A percentile compares a stretch with the other conserved stretches of the same genome.
These are phyloP conservation scores for Phenacoccus solenopsis DNA, from an alignment of 1,140 invertebrate species.

Conservation along the genomic window DNA sequence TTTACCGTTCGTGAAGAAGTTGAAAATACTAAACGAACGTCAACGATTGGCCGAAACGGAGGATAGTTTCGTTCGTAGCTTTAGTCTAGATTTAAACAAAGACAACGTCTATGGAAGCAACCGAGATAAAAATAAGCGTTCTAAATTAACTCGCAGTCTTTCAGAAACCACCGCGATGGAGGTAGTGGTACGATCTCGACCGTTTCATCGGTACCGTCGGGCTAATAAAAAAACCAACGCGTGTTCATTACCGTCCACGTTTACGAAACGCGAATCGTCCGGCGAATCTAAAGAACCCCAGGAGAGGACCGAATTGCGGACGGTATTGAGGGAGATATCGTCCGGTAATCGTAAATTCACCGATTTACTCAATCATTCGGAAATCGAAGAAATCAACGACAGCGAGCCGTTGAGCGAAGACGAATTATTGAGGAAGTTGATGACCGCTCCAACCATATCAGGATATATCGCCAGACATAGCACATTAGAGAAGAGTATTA, in stretches of 20 bases:
- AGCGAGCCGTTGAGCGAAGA: not conserved
- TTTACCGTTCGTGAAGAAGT: conserved; percentile 73
- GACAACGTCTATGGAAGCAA: conserved; percentile 23
- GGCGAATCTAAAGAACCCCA: conserved; percentile 71
- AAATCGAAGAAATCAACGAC: conserved; percentile 22
- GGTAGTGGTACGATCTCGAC: conserved; percentile 23
- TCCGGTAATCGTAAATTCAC: conserved; percentile 20
- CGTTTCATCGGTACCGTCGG: not conserved
- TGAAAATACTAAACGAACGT: conserved; percentile 75
- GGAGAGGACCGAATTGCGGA: conserved; percentile 66
- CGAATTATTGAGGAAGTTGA: conserved; percentile 46
- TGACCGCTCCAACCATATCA: conserved; percentile 66
- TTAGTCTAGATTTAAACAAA: conserved; percentile 62
- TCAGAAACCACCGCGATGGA: conserved; percentile 43
- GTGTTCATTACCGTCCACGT: not conserved
- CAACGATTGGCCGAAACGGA: conserved; percentile 72
- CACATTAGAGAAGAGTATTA: conserved; percentile 76
- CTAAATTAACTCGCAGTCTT: conserved; percentile 42
- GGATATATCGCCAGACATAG: conserved; percentile 75
- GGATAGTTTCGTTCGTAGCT: conserved; percentile 55
- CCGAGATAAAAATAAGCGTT: not conserved
- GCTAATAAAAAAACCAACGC: not conserved
- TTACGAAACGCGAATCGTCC: conserved; percentile 26
- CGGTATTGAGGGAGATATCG: conserved; percentile 69
- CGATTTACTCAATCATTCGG: not conserved